phyloP scores from a whole-genome alignment of 92 coral and sea anemone genomes.

The Phenganax marumi region DNA sequence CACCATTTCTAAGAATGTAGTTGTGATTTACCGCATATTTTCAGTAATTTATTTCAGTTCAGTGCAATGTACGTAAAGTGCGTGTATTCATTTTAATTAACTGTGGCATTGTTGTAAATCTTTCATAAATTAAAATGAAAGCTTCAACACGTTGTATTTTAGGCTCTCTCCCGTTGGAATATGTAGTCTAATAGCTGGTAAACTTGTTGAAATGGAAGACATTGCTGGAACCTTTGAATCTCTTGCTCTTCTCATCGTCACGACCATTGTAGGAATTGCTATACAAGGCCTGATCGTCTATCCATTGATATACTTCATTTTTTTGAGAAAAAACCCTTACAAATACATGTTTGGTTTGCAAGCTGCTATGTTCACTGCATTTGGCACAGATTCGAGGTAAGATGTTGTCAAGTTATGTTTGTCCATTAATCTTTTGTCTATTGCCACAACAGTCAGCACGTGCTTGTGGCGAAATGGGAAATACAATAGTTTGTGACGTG shows the following conservation, averaged over 20 bases:
- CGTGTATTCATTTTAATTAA: too few species aligned
- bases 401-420: not conserved
- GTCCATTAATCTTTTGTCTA: not conserved
- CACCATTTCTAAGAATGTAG: too few species aligned
- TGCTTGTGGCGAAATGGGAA: too few species aligned
- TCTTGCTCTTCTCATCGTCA: conserved; percentile 68
- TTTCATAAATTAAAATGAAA: not conserved
- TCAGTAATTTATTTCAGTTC: too few species aligned
- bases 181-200: conserved; percentile 74
- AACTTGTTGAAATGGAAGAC: conserved; percentile 73
- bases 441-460: too few species aligned
- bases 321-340: conserved; percentile 70
- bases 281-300: conserved; percentile 70
- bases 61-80: too few species aligned
- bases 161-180: conserved; percentile 79
- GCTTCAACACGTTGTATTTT: not conserved
- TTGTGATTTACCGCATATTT: too few species aligned
- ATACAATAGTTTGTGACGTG: too few species aligned
- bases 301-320: conserved; percentile 64
- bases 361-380: conserved; percentile 74
- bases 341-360: conserved; percentile 60
- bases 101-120: not conserved
- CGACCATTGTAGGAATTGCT: conserved; percentile 64
- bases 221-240: conserved; percentile 59
- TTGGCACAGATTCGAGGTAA: conserved; percentile 81